Evolutionary conservation across 2,113 vertebrate species (phyloP), one percentile per base, ranked within the genome.

Genomic region (Eublepharis macularius): DNA sequence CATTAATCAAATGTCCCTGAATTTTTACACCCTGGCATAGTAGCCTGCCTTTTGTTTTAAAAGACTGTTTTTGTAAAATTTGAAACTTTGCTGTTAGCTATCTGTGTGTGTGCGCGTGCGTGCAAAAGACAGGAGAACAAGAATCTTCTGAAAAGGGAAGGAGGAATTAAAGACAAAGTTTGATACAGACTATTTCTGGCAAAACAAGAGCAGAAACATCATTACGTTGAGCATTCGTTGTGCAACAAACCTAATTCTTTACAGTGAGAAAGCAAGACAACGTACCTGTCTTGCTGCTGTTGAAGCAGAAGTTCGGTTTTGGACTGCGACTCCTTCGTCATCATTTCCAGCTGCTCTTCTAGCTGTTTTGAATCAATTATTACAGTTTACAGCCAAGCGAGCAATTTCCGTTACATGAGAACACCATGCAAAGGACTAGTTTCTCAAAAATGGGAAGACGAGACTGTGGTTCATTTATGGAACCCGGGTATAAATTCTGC

Each of bases 221-320:
- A n/a, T n/a, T n/a, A n/a, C n/a, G n/a, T n/a, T n/a, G n/a, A 24
- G 24, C 9, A 3, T 41, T 43, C 19, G 41, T 43, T 26, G 1
- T 12, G 26, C 2, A 45, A 73, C 4, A 43, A 26, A 45, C 24
- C 21, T 39, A 26, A 29, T 73, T 73, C 39, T 73, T 36, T 63
- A 19, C 6, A 36, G 24, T 8, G 29, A 65, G 66, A 45, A 45
- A 51, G 32, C 1, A 4, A 5, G 84, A 82, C 45, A 1, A 29
- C 4, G 68, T 95, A 97, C 97, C 96, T 96, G 75, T 96, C 90
- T 85, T 93, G 93, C 89, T 94, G 93, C 8, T 96, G 92, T 47
- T 96, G 95, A 89, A 94, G 83, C 79, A 96, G 83, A 69, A 92
- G 51, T 1, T 95, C 91, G 1, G 81, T 93, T 92, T 87, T 95